A percentile compares a stretch with the other conserved stretches of the same genome.
These are phyloP conservation scores for Eudasyphora cyanicolor DNA, from an alignment of 2,888 invertebrate genomes.

Conservation along the genomic window DNA sequence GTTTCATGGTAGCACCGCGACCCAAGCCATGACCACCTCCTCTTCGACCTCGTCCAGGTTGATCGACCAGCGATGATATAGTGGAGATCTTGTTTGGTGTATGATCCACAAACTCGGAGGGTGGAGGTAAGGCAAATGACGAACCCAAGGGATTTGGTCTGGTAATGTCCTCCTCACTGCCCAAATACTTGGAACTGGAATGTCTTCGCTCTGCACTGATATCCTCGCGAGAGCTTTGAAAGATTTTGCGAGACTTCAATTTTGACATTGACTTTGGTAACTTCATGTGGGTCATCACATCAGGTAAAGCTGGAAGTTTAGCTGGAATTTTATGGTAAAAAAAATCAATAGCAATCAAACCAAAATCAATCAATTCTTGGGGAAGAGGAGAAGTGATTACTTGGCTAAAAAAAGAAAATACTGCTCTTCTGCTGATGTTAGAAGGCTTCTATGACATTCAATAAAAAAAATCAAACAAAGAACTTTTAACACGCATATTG, in stretches of 20 bases:
- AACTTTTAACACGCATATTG: not conserved
- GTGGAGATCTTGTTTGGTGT: slow-evolving; percentile 78
- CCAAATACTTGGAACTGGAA: slow-evolving; percentile 41
- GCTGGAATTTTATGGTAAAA: slow-evolving; percentile 67
- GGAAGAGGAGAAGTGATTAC: not conserved
- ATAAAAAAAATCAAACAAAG: not conserved
- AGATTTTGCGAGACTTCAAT: slow-evolving; percentile 76
- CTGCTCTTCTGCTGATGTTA: slow-evolving; percentile 44
- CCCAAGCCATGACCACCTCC: slow-evolving; percentile 41
- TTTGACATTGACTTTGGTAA: slow-evolving; percentile 78
- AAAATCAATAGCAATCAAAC: slow-evolving; percentile 15
- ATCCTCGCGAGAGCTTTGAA: slow-evolving; percentile 73
- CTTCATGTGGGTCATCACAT: slow-evolving; percentile 74
- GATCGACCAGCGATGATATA: slow-evolving; percentile 76
- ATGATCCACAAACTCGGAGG: slow-evolving; percentile 74
- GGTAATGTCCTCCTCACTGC: slow-evolving; percentile 23
- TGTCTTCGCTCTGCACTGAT: slow-evolving; percentile 47
- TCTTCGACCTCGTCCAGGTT: slow-evolving; percentile 47
- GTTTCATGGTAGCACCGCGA: slow-evolving; percentile 6
- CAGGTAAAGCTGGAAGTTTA: slow-evolving; percentile 71
- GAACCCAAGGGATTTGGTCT: slow-evolving; percentile 8
- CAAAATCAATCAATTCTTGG: not conserved
- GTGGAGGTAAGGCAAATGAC: slow-evolving; percentile 54
- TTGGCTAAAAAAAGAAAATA: slow-evolving; percentile 58
- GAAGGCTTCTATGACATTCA: slow-evolving; percentile 51